phyloP scores from a whole-genome alignment of 2,797 vertebrate species.

The Hapalemur alaotrensis region DNA sequence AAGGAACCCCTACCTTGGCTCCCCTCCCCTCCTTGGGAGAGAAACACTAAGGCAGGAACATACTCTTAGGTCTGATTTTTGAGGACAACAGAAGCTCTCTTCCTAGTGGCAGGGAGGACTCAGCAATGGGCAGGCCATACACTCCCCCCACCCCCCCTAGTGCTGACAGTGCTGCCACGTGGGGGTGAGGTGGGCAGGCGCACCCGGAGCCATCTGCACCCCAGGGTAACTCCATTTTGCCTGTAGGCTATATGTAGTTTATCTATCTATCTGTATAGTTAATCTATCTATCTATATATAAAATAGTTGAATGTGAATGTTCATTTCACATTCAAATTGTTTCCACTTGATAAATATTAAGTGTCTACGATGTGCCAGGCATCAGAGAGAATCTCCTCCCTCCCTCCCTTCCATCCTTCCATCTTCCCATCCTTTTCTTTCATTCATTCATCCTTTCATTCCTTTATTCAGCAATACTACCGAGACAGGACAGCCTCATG shows the following conservation, averaged over 20 bases:
- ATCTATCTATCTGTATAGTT: not conserved
- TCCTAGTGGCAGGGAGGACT: not conserved
- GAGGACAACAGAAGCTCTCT: not conserved
- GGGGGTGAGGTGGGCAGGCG: fast-evolving
- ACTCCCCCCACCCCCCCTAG: not conserved
- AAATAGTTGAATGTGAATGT: not conserved
- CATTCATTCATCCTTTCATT: not conserved
- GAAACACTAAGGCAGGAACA: not conserved
- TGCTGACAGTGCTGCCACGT: not conserved
- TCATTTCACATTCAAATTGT: not conserved
- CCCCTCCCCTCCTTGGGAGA: not conserved
- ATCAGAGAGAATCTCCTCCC: not conserved
- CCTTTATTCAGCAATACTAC: not conserved
- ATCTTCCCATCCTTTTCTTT: not conserved
- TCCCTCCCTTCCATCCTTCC: not conserved
- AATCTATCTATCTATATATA: not conserved
- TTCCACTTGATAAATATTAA: not conserved
- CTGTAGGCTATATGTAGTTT: not conserved
- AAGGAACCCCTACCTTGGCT: not conserved
- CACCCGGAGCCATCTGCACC: not conserved
- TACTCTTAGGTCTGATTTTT: not conserved
- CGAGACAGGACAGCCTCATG: not conserved
- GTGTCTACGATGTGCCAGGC: not conserved
- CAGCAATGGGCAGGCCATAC: not conserved
- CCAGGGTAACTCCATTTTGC: not conserved